Evolutionary conservation across 2,888 invertebrate genomes (phyloP), one percentile per base, ranked within the genome.

Genomic region (Callyntrura sp.): DNA sequence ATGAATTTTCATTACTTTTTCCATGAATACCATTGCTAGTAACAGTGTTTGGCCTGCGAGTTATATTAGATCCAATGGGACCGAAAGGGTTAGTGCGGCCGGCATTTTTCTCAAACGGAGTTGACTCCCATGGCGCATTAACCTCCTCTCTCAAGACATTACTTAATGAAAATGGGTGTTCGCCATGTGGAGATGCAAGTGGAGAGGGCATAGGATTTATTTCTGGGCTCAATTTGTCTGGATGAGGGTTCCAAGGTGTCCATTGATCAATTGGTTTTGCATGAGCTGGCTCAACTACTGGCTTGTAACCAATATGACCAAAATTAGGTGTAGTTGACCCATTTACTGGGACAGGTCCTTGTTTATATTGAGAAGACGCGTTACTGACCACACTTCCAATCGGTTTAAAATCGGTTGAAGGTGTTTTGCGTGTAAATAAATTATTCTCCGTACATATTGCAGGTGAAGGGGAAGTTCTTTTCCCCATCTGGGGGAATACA

Each of bases 41-140:
- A 28, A 51, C 28, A 28, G 76, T 90, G 55, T 57, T 70, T 5
- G 90, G n/a, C 12, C 90, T 23, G 12, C 90, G 82, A 28, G 73
- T 83, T 14, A 90, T 86, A 23, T 90, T 90, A 4, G 90, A 90
- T 23, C 90, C 90, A 28, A 90, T 90, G 0, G 90, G 90, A 14
- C 90, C 90, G n/a, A 76, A 90, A 11, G 90, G 90, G 23, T 86
- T 86, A 0, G 51, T 25, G 14, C 90, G 70, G n/a, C 23, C 28
- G 0, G 60, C 48, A 0, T 57, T 51, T 35, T 86, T 90, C 8
- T 90, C 90, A n/a, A 65, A 35, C 4, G 85, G 48, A 6, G 57
- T 20, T 0, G 85, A 20, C 60, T 82, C 76, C 83, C 86, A 86
- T 12, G 48, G 45, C 17, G 23, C 65, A 20, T 51, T 70, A 14